Conservation (phyloP, 2,113 vertebrate species). For the Esox niger region DNA sequence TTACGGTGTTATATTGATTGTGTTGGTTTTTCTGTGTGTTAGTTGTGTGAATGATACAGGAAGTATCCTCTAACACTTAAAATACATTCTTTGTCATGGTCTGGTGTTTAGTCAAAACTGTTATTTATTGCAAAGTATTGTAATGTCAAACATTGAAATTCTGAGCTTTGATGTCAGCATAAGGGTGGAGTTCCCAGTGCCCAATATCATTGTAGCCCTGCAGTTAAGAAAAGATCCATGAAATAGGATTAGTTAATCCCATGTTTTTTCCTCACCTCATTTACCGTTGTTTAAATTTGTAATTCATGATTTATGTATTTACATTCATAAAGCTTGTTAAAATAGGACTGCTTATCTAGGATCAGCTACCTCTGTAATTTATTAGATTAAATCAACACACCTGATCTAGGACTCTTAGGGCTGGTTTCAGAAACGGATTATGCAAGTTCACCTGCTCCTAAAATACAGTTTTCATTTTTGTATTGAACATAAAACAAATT, state of each 20-base stretch:
- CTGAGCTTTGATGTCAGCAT: background rate
- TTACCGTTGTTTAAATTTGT: background rate
- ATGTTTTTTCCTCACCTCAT: background rate
- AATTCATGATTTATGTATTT: background rate
- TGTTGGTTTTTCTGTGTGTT: too few relatives aligned
- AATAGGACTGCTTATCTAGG: too few relatives aligned
- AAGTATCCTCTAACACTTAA: too few relatives aligned
- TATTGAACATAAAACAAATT: too few relatives aligned
- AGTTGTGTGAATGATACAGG: too few relatives aligned
- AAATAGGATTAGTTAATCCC: background rate
- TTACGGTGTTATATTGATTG: too few relatives aligned
- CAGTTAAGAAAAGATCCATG: constrained; percentile 6
- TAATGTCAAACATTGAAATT: background rate
- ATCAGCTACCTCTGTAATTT: background rate
- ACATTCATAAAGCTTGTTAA: too few relatives aligned
- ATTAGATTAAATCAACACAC: background rate
- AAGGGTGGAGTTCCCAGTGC: background rate
- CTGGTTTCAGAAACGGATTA: too few relatives aligned
- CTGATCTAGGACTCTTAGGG: background rate
- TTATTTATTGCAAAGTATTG: too few relatives aligned
- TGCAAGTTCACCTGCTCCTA: too few relatives aligned
- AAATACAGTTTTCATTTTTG: too few relatives aligned
- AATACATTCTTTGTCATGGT: too few relatives aligned
- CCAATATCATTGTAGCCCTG: background rate
- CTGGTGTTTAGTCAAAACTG: background rate